These are phyloP conservation scores for Mechanitis mazaeus DNA, from an alignment of 2,888 invertebrate genomes.

Conservation along the genomic window DNA sequence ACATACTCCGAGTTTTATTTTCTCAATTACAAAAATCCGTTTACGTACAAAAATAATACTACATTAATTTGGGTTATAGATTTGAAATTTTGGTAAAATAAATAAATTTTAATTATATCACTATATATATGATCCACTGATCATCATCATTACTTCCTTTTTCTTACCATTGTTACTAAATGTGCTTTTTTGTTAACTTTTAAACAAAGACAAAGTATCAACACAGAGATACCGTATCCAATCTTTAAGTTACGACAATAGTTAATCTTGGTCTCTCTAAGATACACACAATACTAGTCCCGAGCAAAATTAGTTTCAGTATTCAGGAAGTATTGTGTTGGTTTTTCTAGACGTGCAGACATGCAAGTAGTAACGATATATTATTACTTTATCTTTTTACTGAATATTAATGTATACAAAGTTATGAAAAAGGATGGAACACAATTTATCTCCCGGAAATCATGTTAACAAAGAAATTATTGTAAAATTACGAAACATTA, in stretches of 20 bases:
- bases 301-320: slow-evolving; percentile 60
- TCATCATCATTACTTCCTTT: too few relatives aligned
- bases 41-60: too few relatives aligned
- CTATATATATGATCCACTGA: too few relatives aligned
- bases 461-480: too few relatives aligned
- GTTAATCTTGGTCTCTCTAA: slow-evolving; percentile 25
- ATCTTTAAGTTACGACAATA: slow-evolving; percentile 7
- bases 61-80: too few relatives aligned
- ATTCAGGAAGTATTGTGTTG: slow-evolving; percentile 53
- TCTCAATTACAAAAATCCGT: too few relatives aligned
- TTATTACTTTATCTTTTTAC: not conserved
- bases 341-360: slow-evolving; percentile 49
- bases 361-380: not conserved
- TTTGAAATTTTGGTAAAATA: too few relatives aligned
- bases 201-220: not conserved
- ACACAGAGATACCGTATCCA: slow-evolving; percentile 1
- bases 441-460: too few relatives aligned
- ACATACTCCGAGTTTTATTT: too few relatives aligned
- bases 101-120: too few relatives aligned
- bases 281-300: slow-evolving; percentile 34
- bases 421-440: not conserved
- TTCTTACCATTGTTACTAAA: too few relatives aligned
- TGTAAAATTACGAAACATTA: too few relatives aligned
- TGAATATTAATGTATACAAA: not conserved
- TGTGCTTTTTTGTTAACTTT: not conserved